Evolutionary conservation across 1,140 invertebrate species (phyloP), one percentile per base, ranked within the genome.

Genomic region (Orius laevigatus): DNA sequence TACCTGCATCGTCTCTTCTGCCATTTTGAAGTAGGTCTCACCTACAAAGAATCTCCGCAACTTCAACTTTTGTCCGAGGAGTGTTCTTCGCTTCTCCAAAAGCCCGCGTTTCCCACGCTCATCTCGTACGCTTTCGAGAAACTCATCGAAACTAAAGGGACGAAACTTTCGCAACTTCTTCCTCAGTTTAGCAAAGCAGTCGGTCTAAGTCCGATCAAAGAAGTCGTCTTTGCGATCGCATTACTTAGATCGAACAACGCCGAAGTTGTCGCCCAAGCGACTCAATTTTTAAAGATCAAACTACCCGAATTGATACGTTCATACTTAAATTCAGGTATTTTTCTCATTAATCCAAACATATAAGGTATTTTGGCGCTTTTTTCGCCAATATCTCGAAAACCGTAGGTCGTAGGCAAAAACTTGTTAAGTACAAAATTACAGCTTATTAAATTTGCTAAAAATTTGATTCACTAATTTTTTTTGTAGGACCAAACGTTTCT

Each of bases 1-100:
- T 75, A 84, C 63, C 75, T 86, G 66, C 79, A 82, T 68, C 84
- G 81, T 71, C 76, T 89, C 64, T 84, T 88, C 68, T 84, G 82
- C 58, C 64, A 68, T 60, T 64, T 76, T 51, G 74, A 76, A 73
- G 69, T 59, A 69, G 77, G 58, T 71, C 75, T 60, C 41, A 56
- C 51, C 25, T 56, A 54, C 18, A 70, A 68, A 59, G 70, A 74
- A 60, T 70, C 69, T 54, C 67, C 65, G 48, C 78, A 84, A 70
- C 74, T 74, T 57, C 83, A 84, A 66, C 71, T 79, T 57, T 66
- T 88, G 36, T 74, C 74, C 55, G 74, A 82, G 60, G 79, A 84
- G 69, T 80, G 75, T 66, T 66, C 67, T 48, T 68, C 69, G 53
- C 71, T 86, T 58, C 65, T 86, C 36, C 73, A 75, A 50, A 85